Percentiles rank a stretch among this genome's conserved stretches.
Conservation (phyloP, 2,113 vertebrate genomes). For the Vulpes vulpes region DNA sequence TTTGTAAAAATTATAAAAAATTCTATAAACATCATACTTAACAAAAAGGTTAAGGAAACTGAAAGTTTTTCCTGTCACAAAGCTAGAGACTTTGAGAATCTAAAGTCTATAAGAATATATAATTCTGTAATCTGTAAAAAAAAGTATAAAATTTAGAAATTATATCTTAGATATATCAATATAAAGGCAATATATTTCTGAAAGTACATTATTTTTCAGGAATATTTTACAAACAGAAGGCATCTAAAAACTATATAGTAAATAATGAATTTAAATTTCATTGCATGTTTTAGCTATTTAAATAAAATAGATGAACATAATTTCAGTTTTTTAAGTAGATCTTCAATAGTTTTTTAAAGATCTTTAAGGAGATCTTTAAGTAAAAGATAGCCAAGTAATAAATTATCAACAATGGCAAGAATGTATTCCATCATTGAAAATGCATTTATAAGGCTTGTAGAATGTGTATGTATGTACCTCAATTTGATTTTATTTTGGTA, state of each 20-base stretch:
- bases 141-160: background rate
- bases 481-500: slow-evolving; percentile 16
- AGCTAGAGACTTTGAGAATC: background rate
- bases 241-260: background rate
- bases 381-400: slow-evolving; percentile 9
- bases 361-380: background rate
- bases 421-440: background rate
- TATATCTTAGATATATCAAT: background rate
- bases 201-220: background rate
- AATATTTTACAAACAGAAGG: background rate
- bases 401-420: background rate
- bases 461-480: background rate
- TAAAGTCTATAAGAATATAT: background rate
- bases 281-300: background rate
- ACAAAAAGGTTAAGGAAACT: background rate
- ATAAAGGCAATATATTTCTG: background rate
- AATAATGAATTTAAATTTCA: slow-evolving; percentile 18
- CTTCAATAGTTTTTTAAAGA: background rate
- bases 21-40: background rate
- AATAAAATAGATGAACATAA: background rate
- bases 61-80: background rate
- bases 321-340: background rate
- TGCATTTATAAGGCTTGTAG: background rate
- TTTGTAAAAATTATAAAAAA: background rate
- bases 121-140: background rate